Evolutionary conservation across 2,797 vertebrate species (phyloP), one percentile per base, ranked within the genome.

Genomic region (Xiphophorus birchmanni): DNA sequence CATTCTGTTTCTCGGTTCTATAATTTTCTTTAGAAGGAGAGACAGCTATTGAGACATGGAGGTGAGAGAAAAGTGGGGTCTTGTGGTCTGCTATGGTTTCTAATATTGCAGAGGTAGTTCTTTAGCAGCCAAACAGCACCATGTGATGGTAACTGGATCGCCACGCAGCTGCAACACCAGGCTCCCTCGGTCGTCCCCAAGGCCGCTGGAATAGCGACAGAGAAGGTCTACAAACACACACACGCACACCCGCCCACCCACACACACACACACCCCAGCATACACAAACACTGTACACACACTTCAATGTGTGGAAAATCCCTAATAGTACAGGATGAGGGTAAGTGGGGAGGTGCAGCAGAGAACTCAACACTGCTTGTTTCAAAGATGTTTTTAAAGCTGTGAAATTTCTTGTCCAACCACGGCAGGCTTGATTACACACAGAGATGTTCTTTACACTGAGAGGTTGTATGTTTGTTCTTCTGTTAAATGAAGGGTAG

Each of bases 331-430:
- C 89, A 89, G 90, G 90, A 91, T 89, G 86, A 79, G 87, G 89
- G 85, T 89, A 89, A 91, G 88, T 87, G 84, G 79, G 86, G 89
- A 78, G 86, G 88, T 75, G 87, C 50, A 74, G 85, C 79, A 74
- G 85, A 91, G 90, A 95, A 95, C 92, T 89, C 91, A 93, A 95
- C 88, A 90, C 93, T 81, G 92, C 87, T 92, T 94, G 91, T 95
- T 95, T 95, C 93, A 94, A 94, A 95, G 90, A 94, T 94, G 94
- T 94, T 95, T 96, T 93, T 92, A 95, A 94, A 95, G 91, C 94
- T 94, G 94, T 94, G 91, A 94, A 92, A 94, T 95, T 93, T 94
- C 86, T 89, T 23, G 83, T 90, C 82, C 87, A 72, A 82, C 91
- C 86, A 79, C 82, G 60, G 84, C 88, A 73, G 88, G 86, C 88